phyloP scores from a whole-genome alignment of 2,888 invertebrate species.

The Acanthosepion lycidas region DNA sequence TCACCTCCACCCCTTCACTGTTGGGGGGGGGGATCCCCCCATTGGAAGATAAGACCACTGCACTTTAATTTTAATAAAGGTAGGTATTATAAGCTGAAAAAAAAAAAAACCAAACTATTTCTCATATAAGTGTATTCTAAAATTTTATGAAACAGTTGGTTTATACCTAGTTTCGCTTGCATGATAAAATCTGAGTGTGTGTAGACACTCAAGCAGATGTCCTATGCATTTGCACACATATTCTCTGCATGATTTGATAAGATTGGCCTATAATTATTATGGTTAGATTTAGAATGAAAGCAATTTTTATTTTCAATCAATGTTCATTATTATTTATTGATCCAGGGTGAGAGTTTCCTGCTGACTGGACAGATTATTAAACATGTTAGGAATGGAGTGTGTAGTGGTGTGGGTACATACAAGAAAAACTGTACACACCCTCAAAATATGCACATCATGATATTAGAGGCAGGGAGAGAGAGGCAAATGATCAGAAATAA shows the following conservation, averaged over 20 bases:
- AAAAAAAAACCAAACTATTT: no score
- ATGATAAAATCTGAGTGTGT: no score
- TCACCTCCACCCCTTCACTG: no score
- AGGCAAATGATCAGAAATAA: not conserved
- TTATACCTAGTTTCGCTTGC: no score
- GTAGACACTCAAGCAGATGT: no score
- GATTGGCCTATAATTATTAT: not conserved
- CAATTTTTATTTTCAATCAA: not conserved
- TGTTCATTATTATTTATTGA: slow-evolving; percentile 22
- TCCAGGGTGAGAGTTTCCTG: not conserved
- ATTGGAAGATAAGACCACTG: no score
- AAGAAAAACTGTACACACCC: not conserved
- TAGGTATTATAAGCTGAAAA: no score
- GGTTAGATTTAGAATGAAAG: not conserved
- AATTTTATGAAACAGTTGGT: no score
- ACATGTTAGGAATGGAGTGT: not conserved
- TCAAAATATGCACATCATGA: not conserved
- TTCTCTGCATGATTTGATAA: not conserved
- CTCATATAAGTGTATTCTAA: no score
- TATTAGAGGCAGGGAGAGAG: not conserved
- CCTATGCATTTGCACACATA: not conserved
- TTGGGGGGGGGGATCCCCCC: no score
- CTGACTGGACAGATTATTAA: not conserved
- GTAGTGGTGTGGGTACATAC: not conserved
- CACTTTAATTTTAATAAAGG: no score